These are phyloP conservation scores for Agriopis leucophaearia DNA, from an alignment of 2,888 invertebrate genomes.

Conservation along the genomic window DNA sequence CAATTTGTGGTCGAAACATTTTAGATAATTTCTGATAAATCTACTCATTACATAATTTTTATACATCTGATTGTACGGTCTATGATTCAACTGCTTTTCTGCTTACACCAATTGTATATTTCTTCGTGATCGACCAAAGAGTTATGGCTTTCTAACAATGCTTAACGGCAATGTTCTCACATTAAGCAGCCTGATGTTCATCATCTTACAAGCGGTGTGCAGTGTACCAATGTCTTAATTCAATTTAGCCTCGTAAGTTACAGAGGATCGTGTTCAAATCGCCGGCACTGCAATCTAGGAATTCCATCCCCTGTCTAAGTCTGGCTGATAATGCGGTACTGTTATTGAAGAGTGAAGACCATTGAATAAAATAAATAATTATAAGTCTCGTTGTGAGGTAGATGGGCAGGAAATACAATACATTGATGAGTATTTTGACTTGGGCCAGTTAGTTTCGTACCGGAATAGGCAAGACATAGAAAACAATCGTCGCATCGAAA, in stretches of 20 bases:
- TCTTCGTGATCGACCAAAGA: conserved; percentile 34
- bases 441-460: no score
- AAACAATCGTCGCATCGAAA: no score
- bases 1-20: no score
- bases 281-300: conserved; percentile 46
- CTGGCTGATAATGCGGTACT: conserved; percentile 25
- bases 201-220: conserved; percentile 13
- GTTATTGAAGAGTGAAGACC: not conserved
- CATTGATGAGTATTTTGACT: no score
- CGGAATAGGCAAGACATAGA: no score
- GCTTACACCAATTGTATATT: not conserved
- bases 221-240: conserved; percentile 27
- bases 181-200: conserved; percentile 19
- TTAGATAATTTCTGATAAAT: no score
- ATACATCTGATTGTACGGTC: not conserved
- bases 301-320: conserved; percentile 38
- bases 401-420: no score
- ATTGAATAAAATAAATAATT: no score
- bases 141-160: conserved; percentile 26
- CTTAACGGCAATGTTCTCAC: conserved; percentile 23
- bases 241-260: conserved; percentile 46
- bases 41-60: no score
- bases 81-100: conserved; percentile 3
- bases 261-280: conserved; percentile 49
- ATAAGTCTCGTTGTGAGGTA: no score